Evolutionary conservation across 2,797 vertebrate species (phyloP).

Genomic region (Benthosema pterotum): DNA sequence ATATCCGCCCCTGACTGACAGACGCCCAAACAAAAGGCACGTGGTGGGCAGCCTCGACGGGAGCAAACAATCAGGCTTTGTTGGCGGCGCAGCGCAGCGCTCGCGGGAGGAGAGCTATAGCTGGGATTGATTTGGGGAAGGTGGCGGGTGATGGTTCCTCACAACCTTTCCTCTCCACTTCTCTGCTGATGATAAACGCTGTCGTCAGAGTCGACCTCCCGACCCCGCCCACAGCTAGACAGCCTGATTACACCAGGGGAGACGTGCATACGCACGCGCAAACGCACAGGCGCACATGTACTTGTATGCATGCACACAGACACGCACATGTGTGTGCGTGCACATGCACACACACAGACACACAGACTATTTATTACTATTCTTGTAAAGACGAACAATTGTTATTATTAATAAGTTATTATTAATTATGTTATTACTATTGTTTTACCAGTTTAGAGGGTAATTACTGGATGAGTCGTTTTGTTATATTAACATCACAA

Average conservation of each 20-base stretch:
- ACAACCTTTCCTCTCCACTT: slow-evolving; percentile 57
- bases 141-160: slow-evolving; percentile 48
- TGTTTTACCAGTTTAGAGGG: no score
- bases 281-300: slow-evolving; percentile 25
- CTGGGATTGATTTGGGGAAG: slow-evolving; percentile 60
- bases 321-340: not conserved
- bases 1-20: no score
- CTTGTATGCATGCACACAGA: not conserved
- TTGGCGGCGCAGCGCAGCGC: slow-evolving; percentile 36
- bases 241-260: slow-evolving; percentile 59
- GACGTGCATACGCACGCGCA: slow-evolving; percentile 22
- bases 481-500: no score
- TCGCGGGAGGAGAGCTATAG: slow-evolving; percentile 15
- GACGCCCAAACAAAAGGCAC: slow-evolving; percentile 33
- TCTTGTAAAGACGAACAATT: no score
- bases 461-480: no score
- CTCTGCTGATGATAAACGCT: slow-evolving; percentile 59
- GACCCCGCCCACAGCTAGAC: slow-evolving; percentile 47
- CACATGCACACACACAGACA: no score
- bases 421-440: no score
- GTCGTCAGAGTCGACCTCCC: slow-evolving; percentile 47
- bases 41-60: slow-evolving; percentile 52
- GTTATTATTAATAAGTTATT: no score
- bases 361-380: no score
- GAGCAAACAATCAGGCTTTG: slow-evolving; percentile 58